Conservation (phyloP, 2,888 invertebrate genomes). For the Trissoscelio sp. region DNA sequence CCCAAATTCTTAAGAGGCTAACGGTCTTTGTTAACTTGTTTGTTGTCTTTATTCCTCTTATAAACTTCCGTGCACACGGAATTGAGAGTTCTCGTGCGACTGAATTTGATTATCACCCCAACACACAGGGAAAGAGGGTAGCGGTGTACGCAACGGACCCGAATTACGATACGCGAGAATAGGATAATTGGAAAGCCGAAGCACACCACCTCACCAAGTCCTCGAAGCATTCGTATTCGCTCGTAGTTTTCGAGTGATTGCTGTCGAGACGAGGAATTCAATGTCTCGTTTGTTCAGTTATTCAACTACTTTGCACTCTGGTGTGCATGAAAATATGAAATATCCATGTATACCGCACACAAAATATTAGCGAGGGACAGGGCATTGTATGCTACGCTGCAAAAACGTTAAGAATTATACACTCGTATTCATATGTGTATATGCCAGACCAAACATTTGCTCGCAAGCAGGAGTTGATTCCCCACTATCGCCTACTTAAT, state of each 20-base stretch:
- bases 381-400: neutral
- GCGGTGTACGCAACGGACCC: constrained; percentile 42
- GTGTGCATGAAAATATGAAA: constrained; percentile 20
- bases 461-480: neutral
- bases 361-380: neutral
- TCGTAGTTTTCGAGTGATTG: constrained; percentile 47
- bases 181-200: constrained; percentile 53
- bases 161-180: constrained; percentile 45
- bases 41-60: constrained; percentile 2
- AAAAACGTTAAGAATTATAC: neutral
- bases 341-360: neutral
- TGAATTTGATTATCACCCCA: constrained; percentile 47
- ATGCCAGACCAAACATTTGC: neutral
- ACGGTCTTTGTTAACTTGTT: neutral
- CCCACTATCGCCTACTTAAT: neutral
- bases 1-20: neutral
- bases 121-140: neutral
- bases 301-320: constrained; percentile 31
- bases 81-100: constrained; percentile 39
- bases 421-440: neutral
- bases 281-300: constrained; percentile 35
- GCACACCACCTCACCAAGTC: constrained; percentile 29
- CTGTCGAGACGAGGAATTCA: constrained; percentile 39
- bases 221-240: constrained; percentile 32
- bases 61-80: constrained; percentile 24